phyloP scores from a whole-genome alignment of 2,888 invertebrate species.

The Drosophila neotestacea region DNA sequence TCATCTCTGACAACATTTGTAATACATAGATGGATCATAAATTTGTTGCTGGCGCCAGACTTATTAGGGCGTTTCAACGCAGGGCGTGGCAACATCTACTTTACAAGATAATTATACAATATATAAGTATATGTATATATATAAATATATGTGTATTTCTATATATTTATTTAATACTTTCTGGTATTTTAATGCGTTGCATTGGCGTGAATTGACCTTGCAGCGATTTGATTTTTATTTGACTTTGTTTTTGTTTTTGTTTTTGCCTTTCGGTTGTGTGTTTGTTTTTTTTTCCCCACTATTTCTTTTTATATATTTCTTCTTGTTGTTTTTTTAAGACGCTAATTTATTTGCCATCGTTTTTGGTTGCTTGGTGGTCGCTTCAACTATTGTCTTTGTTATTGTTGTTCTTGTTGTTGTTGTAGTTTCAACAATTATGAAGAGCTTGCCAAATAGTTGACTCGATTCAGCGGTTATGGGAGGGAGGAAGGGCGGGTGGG shows the following conservation, averaged over 20 bases:
- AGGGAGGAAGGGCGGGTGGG: neutral
- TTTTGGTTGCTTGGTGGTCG: slow-evolving; percentile 51
- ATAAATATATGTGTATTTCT: slow-evolving; percentile 20
- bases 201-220: slow-evolving; percentile 63
- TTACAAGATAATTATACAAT: slow-evolving; percentile 18
- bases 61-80: neutral
- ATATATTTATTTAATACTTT: slow-evolving; percentile 57
- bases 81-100: slow-evolving; percentile 37
- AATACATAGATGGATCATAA: slow-evolving; percentile 40
- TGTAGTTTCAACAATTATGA: slow-evolving; percentile 61
- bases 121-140: slow-evolving; percentile 12
- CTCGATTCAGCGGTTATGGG: neutral
- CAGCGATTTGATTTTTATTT: slow-evolving; percentile 36
- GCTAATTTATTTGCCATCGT: slow-evolving; percentile 74
- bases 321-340: slow-evolving; percentile 54
- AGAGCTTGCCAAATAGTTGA: slow-evolving; percentile 63
- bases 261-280: slow-evolving; percentile 7
- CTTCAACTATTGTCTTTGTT: slow-evolving; percentile 35
- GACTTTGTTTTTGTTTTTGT: slow-evolving; percentile 21
- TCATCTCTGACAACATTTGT: slow-evolving; percentile 24
- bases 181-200: slow-evolving; percentile 74
- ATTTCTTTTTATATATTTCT: slow-evolving; percentile 4
- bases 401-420: slow-evolving; percentile 23
- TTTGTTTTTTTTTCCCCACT: neutral
- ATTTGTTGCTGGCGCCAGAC: slow-evolving; percentile 33